Conservation (phyloP, 2,888 invertebrate genomes). For the Xestia sexstrigata region DNA sequence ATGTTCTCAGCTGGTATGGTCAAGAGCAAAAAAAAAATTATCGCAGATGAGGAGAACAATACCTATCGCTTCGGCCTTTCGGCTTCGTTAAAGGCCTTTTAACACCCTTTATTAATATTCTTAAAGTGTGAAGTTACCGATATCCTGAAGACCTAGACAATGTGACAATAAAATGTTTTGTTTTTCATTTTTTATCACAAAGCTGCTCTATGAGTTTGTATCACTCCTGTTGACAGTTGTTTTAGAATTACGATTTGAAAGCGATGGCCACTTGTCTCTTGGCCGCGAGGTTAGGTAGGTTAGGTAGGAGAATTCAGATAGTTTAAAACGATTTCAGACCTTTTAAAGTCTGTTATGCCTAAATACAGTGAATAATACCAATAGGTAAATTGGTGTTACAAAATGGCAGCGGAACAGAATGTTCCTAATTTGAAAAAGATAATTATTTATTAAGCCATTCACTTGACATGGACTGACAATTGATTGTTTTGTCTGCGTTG, state of each 20-base stretch:
- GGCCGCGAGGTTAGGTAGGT: neutral
- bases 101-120: too few relatives aligned
- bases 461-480: neutral
- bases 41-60: too few relatives aligned
- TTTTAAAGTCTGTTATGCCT: too few relatives aligned
- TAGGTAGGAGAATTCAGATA: neutral
- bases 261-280: neutral
- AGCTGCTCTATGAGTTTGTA: neutral
- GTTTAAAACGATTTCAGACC: neutral
- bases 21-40: too few relatives aligned
- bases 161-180: neutral
- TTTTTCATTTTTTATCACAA: neutral
- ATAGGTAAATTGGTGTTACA: neutral
- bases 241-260: neutral
- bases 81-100: too few relatives aligned
- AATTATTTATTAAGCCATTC: constrained; percentile 1
- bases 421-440: neutral
- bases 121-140: too few relatives aligned
- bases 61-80: too few relatives aligned
- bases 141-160: too few relatives aligned
- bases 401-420: neutral
- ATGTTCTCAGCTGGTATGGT: too few relatives aligned
- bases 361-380: too few relatives aligned
- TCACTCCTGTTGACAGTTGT: neutral
- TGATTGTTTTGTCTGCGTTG: constrained; percentile 9